A percentile compares a stretch with the other conserved stretches of the same genome.
Conservation (phyloP, 1,140 invertebrate genomes). For the Trichogramma pretiosum region DNA sequence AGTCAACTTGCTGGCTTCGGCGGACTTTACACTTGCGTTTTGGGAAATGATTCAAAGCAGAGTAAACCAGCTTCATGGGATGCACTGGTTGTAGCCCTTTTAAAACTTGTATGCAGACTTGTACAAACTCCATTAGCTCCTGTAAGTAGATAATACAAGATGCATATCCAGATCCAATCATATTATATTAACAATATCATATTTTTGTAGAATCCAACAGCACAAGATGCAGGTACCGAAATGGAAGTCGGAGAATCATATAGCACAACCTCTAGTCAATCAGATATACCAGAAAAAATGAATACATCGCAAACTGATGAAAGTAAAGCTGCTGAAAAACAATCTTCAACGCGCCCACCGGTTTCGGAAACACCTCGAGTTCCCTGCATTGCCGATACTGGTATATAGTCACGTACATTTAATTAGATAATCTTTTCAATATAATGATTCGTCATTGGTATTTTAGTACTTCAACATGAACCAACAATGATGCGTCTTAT, state of each 20-base stretch:
- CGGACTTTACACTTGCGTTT: slow-evolving; percentile 58
- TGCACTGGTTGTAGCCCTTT: slow-evolving; percentile 57
- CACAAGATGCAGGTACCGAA: slow-evolving; percentile 23
- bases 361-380: slow-evolving; percentile 39
- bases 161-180: too few species aligned
- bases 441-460: too few species aligned
- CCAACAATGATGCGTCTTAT: slow-evolving; percentile 75
- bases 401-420: slow-evolving; percentile 23
- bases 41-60: slow-evolving; percentile 53
- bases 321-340: slow-evolving; percentile 63
- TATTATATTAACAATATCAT: too few species aligned
- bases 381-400: slow-evolving; percentile 64
- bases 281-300: slow-evolving; percentile 27
- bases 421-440: background rate
- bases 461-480: slow-evolving; percentile 61
- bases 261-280: slow-evolving; percentile 18
- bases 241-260: slow-evolving; percentile 31
- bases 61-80: slow-evolving; percentile 56
- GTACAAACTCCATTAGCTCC: slow-evolving; percentile 57
- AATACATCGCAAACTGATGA: slow-evolving; percentile 64
- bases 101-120: slow-evolving; percentile 60
- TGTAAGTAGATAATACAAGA: slow-evolving; percentile 28
- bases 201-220: slow-evolving; percentile 16
- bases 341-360: slow-evolving; percentile 35
- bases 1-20: slow-evolving; percentile 46